Base-by-base conservation (phyloP, 2,113 vertebrate species). In the Phycodurus eques region DNA sequence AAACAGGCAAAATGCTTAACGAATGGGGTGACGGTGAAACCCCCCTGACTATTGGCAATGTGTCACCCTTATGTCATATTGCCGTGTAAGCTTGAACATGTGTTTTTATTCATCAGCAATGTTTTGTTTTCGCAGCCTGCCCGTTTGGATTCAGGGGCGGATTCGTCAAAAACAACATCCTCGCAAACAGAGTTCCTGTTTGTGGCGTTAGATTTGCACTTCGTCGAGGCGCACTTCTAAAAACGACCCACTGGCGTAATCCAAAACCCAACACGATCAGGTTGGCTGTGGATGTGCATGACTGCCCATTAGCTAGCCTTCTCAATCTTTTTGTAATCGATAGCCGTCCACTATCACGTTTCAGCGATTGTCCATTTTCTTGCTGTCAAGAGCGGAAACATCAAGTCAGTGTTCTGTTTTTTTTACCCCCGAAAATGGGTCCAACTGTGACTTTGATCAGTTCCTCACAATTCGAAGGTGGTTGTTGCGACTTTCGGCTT, bases 331-430 rank as follows among this genome's bases (percentile, higher is more conserved):
- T 77, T 83, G 82, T 85, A 85, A 90, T 90, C 83, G 76, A 90
- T 91, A 84, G 51, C 71, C 63, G 65, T 66, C 72, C 22, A 70
- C 76, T 80, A 83, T 92, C 79, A 10, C 60, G 49, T 90, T 87
- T 87, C 87, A 76, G 69, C 43, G 75, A 83, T 73, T 69, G 14
- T 57, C 54, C 33, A 31, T 19, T 10, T 80, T 82, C 68, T 51
- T 83, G 82, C 87, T 88, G 85, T 84, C 80, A 76, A 76, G 80
- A 78, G 80, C 74, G 35, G 79, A 67, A 87, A 88, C 83, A 71
- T 85, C 74, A 71, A 74, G 79, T 5, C 22, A 14, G 43, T 73
- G 69, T 64, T 12, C 67, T 53, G 9, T 15, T 9, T 22, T 47
- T 39, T 39, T 39, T 27, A 33, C 70, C 70, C 71, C 78, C 81